These are phyloP conservation scores for Dicyrtoma fusca DNA, from an alignment of 2,888 invertebrate species.

Conservation along the genomic window DNA sequence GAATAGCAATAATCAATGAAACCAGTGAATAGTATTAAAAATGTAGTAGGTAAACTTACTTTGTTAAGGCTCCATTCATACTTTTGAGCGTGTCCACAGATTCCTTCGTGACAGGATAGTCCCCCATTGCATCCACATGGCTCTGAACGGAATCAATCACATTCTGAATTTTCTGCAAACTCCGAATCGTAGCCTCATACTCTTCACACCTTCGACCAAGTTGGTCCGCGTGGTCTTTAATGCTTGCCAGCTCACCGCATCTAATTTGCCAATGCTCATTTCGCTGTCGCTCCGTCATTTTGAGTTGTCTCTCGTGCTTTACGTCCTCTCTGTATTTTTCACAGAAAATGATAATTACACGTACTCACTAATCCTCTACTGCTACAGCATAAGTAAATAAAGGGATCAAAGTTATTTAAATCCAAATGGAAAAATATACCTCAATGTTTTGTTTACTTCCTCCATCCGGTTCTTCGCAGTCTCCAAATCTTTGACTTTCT, in stretches of 20 bases:
- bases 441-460: neutral
- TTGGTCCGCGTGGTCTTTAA: neutral
- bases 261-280: neutral
- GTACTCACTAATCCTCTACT: no score
- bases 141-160: conserved; percentile 1
- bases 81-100: conserved; percentile 17
- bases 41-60: neutral
- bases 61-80: conserved; percentile 12
- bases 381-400: no score
- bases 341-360: no score
- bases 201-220: neutral
- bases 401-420: no score
- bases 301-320: no score
- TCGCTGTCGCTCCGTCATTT: neutral
- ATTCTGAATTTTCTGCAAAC: neutral
- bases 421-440: conserved; percentile 21
- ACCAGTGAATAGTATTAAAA: neutral
- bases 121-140: neutral
- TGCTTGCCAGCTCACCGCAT: conserved; percentile 8
- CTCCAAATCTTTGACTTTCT: conserved; percentile 1
- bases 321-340: no score
- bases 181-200: neutral
- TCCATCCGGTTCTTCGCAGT: neutral
- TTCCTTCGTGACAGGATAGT: neutral
- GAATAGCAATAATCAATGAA: neutral